phyloP scores from a whole-genome alignment of 2,888 invertebrate genomes.

The Timema cristinae region DNA sequence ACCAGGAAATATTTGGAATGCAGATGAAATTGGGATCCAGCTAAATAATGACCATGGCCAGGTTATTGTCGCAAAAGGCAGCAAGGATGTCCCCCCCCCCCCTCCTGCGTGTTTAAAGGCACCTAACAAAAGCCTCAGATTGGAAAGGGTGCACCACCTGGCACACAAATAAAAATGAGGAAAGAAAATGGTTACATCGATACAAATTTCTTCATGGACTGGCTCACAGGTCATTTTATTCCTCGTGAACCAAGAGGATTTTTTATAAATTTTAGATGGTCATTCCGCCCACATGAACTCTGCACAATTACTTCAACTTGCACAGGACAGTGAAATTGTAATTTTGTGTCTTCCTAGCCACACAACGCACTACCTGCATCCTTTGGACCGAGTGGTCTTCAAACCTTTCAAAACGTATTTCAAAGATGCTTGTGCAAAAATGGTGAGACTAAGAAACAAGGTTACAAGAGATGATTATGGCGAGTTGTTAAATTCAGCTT shows the following conservation, averaged over 20 bases:
- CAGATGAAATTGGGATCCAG: background rate
- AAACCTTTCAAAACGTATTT: no score
- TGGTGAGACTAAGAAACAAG: no score
- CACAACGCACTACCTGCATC: conserved; percentile 30
- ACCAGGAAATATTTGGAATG: background rate
- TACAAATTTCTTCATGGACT: conserved; percentile 32
- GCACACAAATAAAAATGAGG: conserved; percentile 30
- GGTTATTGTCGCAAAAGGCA: no score
- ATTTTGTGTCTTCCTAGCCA: conserved; percentile 33
- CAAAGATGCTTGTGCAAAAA: no score
- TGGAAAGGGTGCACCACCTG: conserved; percentile 31
- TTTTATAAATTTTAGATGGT: conserved; percentile 38
- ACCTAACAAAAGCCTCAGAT: conserved; percentile 35
- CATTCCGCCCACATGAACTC: conserved; percentile 36
- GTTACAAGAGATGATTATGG: background rate
- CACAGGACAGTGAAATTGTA: conserved; percentile 33
- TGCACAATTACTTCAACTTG: conserved; percentile 21
- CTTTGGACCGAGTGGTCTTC: no score
- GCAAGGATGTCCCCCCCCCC: background rate
- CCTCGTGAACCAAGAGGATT: conserved; percentile 33
- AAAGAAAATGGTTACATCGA: conserved; percentile 35
- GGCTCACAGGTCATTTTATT: conserved; percentile 34
- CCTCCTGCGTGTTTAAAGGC: background rate
- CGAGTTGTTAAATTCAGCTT: background rate
- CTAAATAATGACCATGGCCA: conserved; percentile 15